Base-by-base conservation (phyloP, 2,888 invertebrate genomes). In the Hesperia comma region DNA sequence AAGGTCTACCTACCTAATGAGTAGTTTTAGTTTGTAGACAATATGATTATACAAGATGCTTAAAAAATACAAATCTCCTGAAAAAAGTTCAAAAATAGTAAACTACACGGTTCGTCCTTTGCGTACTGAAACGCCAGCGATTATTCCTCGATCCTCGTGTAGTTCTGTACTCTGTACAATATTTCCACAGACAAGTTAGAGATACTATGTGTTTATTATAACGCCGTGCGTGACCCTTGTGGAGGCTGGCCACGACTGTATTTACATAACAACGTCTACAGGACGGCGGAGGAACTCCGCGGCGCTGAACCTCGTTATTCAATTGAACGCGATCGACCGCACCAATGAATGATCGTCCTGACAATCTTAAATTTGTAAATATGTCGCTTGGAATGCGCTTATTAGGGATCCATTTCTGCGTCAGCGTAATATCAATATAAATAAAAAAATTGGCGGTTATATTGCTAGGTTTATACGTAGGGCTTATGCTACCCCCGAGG, bases 291-390 rank as follows among this genome's bases (percentile, higher is more conserved):
- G 80, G 81, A 81, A 77, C 75, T 75, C 33, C 74, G 79, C 75
- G 73, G 78, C 82, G 75, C 83, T 82, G 78, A 83, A 76, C 77
- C 77, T 80, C 83, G 81, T 87, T 89, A 89, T 89, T 87, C 90
- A 90, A 90, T 90, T 90, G 88, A 88, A 81, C 74, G 72, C 81
- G 82, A 87, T 87, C 85, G 84, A 84, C 82, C 81, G 79, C 54
- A 58, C 60, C 84, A 83, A 83, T 86, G 86, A 84, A 82, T 86
- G 82, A 83, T 81, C 80, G 79, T 79, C 82, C 84, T 79, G 77
- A 79, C 77, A 80, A 49, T 67, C 60, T 61, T 61, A 60, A 43
- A 43, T 67, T 61, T 61, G 46, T 51, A 67, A 58, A 58, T 64
- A 56, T 56, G 49, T 40, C 33, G 21, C 26, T 37, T 58, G 53